Evolutionary conservation across 2,113 vertebrate genomes (phyloP), one percentile per base, ranked within the genome.

Genomic region (Colossoma macropomum): DNA sequence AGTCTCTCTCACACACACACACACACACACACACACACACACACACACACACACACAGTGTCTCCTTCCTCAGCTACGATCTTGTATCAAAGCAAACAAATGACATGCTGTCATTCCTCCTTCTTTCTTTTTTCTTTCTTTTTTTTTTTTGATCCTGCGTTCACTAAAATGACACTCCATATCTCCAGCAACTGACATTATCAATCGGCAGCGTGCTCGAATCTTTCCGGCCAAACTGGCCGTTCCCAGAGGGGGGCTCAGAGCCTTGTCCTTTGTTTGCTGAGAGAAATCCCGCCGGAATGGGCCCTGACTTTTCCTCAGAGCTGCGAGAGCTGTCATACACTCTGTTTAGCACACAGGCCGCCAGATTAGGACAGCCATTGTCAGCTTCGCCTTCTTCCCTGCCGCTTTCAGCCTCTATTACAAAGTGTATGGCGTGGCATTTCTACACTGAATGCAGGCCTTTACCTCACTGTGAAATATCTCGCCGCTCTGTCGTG

Each of bases 41-140:
- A 69, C 62, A 75, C 34, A 65, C 87, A 85, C 79, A 75, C 71
- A 82, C 68, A 77, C 48, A 84, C 81, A 74, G 32, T 83, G 86
- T 74, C 75, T 83, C 87, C 85, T 87, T 91, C 87, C 90, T 90
- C 88, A 23, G 65, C 82, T 88, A 88, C 85, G 93, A 94, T 95
- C 94, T 90, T 91, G 94, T 95, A 95, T 95, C 94, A 95, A 95
- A 95, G 94, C 93, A 93, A 92, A 93, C 92, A 94, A 94, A 94
- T 92, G 93, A 95, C 94, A 94, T 75, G 89, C 92, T 93, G 93
- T 92, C 93, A 92, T 87, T 84, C 83, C 84, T 84, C 78, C 41
- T 75, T 9, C 41, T 45, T 45, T 45, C 41, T 82, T 45, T 45
- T 7, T 7, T 15, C 41, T 19, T 41, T 23, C 28, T 41, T 10